Percentiles rank a stretch among this genome's conserved stretches.
Evolutionary conservation across 2,888 invertebrate genomes (phyloP).

Genomic region (Pachymerium ferrugineum): DNA sequence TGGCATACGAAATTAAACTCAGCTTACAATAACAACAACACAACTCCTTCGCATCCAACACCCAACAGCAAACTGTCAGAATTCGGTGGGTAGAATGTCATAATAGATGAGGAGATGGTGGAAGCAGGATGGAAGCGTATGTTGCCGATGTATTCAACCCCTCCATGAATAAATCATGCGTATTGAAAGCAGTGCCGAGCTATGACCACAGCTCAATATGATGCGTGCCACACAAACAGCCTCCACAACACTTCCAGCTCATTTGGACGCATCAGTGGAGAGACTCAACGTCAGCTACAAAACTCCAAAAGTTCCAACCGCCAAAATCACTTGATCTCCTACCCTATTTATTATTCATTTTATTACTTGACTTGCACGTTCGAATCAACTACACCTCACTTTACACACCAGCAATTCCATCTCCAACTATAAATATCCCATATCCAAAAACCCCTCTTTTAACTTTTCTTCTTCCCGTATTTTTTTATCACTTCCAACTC

Average conservation of each 20-base stretch:
- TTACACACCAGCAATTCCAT: constrained; percentile 4
- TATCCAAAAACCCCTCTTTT: neutral
- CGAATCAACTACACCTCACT: constrained; percentile 13
- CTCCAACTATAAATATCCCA: neutral
- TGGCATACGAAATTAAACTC: neutral
- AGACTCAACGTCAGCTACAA: constrained; percentile 1
- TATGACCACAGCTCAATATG: constrained; percentile 13
- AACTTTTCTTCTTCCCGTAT: too few relatives aligned
- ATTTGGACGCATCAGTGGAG: neutral
- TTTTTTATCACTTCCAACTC: constrained; percentile 4
- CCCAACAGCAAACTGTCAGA: neutral
- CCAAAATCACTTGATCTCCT: constrained; percentile 1
- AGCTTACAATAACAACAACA: neutral
- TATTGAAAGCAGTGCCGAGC: constrained; percentile 13
- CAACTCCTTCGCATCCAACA: neutral
- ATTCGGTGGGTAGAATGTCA: constrained; percentile 13
- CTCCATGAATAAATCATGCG: constrained; percentile 8
- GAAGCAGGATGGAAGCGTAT: constrained; percentile 1
- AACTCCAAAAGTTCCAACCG: neutral
- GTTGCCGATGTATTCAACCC: constrained; percentile 13
- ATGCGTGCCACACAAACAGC: constrained; percentile 3
- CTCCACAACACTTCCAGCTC: constrained; percentile 2
- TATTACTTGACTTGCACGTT: constrained; percentile 13
- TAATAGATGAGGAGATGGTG: constrained; percentile 4
- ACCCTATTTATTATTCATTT: constrained; percentile 4